Evolutionary conservation across 2,888 invertebrate genomes (phyloP).

Genomic region (Agrilus biguttatus): DNA sequence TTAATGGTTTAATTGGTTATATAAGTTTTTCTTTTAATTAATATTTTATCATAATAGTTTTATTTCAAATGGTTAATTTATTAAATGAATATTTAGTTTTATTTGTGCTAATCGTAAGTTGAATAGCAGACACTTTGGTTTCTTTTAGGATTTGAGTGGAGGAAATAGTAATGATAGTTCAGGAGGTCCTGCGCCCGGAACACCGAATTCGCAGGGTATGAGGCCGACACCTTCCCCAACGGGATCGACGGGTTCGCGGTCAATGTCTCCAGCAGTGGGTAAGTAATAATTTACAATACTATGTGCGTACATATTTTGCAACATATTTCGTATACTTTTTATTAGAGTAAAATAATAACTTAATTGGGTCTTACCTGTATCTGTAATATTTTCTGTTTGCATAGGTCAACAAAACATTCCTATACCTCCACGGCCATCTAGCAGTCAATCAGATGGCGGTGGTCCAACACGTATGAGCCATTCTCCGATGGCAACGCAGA

Average conservation of each 20-base stretch:
- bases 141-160: conserved; percentile 65
- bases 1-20: no score
- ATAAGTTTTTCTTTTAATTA: no score
- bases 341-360: no score
- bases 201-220: conserved; percentile 64
- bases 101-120: no score
- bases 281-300: conserved; percentile 30
- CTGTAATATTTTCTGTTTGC: conserved; percentile 6
- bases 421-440: conserved; percentile 91
- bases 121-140: conserved; percentile 1
- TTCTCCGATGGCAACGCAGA: conserved; percentile 48
- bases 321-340: neutral
- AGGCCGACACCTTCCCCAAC: conserved; percentile 88
- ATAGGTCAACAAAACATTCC: conserved; percentile 84
- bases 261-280: conserved; percentile 97
- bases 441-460: conserved; percentile 50
- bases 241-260: conserved; percentile 86
- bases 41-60: no score
- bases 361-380: no score
- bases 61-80: no score
- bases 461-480: conserved; percentile 53
- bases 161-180: conserved; percentile 44
- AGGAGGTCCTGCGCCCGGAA: conserved; percentile 52
- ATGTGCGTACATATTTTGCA: neutral
- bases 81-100: no score